Base-by-base conservation (phyloP, 2,797 vertebrate genomes). In the Nannoperca obscura region DNA sequence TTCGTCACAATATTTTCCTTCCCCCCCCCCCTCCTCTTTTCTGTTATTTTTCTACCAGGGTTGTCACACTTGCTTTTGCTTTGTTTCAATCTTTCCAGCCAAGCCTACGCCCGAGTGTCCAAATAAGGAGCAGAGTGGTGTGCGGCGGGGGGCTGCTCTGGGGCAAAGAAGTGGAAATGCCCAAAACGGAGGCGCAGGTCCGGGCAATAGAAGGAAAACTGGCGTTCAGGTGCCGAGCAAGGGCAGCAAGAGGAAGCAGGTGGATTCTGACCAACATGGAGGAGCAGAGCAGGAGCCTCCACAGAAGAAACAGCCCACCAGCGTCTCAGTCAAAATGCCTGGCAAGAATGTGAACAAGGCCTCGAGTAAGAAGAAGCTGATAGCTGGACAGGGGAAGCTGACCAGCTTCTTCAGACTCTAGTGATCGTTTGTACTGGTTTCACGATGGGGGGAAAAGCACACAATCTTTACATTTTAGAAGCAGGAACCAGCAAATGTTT, bases 381-480 rank as follows among this genome's bases (percentile, higher is more conserved):
- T 99, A 62, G 84, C 92, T 30, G 98, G 98, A 69, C 98, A 99
- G 88, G 89, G 95, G 55, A 99, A 96, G 83, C 87, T 99, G 50
- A 99, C 97, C 65, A 92, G 91, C 62, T 99, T 97, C 93, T 98
- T 99, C 90, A 94, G 94, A 74, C 54, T 98, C 0, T 99, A 92
- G 95, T 46, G 30, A 30, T 40, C 20, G 9, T 20, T 14, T 49
- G 15, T 3, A 22, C 54, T 54, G 15, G 7, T 64, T 40, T 62
- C 9, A 20, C 36, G 22, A n/a, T 15, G 13, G 40, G 14, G 8
- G 34, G 10, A 13, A 40, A 20, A 14, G 27, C 12, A 34, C 17
- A 19, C 27, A 24, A 32, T 20, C 2, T 57, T 34, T 34, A 60
- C 22, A 9, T 12, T 30, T 27, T 9, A 62, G 40, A 46, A 13